phyloP scores from a whole-genome alignment of 92 coral and sea anemone genomes.

The Heliopora coerulea region DNA sequence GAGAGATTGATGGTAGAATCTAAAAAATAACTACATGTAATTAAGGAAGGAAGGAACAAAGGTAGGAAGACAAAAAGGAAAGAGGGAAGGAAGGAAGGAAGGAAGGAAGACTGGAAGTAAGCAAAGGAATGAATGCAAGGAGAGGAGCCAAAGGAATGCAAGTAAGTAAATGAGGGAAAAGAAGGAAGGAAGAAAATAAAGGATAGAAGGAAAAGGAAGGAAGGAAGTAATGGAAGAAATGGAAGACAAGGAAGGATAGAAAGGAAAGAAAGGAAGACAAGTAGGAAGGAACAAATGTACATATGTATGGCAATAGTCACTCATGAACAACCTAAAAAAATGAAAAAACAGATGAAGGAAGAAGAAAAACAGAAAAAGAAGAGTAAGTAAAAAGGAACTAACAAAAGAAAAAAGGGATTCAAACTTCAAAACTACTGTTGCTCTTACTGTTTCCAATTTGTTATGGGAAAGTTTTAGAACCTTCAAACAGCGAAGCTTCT shows the following conservation, averaged over 20 bases:
- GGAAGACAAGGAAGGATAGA: too few relatives aligned
- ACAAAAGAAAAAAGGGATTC: background rate
- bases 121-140: background rate
- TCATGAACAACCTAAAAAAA: background rate
- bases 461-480: slow-evolving; percentile 74
- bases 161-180: background rate
- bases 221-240: background rate
- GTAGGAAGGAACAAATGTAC: too few relatives aligned
- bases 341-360: background rate
- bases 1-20: too few relatives aligned
- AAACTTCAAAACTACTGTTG: background rate
- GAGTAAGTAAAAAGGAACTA: background rate
- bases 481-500: slow-evolving; percentile 73
- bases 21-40: too few relatives aligned
- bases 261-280: background rate
- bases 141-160: too few relatives aligned
- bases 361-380: background rate
- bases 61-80: background rate
- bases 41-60: background rate
- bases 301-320: background rate
- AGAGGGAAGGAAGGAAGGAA: background rate
- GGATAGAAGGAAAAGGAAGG: background rate
- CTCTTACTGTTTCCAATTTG: slow-evolving; percentile 76
- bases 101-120: background rate
- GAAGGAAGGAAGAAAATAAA: too few relatives aligned